Evolutionary conservation across 2,888 invertebrate genomes (phyloP).

Genomic region (Lithosia quadra): DNA sequence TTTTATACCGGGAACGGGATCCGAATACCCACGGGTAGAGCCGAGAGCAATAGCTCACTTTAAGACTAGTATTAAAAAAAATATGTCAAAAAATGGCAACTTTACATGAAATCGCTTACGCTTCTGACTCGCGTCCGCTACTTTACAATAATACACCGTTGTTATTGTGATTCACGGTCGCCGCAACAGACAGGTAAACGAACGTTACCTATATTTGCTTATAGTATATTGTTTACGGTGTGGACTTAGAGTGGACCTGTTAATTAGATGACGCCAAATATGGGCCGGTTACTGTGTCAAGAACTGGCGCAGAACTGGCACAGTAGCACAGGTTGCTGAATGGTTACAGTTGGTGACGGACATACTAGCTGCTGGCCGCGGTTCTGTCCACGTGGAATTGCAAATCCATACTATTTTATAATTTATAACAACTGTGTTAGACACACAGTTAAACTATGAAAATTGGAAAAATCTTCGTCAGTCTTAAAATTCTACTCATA

Average conservation of each 20-base stretch:
- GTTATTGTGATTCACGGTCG: conserved; percentile 20
- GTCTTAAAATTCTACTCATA: no score
- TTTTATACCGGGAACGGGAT: no score
- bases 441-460: no score
- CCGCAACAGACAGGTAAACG: conserved; percentile 15
- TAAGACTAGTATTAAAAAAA: no score
- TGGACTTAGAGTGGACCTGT: conserved; percentile 8
- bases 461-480: no score
- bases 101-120: neutral
- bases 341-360: neutral
- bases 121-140: neutral
- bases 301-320: neutral
- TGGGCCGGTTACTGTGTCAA: neutral
- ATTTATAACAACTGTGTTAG: no score
- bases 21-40: no score
- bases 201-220: conserved; percentile 10
- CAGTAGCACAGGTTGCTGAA: neutral
- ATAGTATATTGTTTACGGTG: neutral
- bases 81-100: no score
- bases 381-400: neutral
- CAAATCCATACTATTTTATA: no score
- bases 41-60: no score
- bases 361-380: neutral
- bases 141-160: conserved; percentile 9
- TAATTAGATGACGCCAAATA: conserved; percentile 11